Evolutionary conservation across 2,888 invertebrate genomes (phyloP).

Genomic region (Mechanitis messenoides): DNA sequence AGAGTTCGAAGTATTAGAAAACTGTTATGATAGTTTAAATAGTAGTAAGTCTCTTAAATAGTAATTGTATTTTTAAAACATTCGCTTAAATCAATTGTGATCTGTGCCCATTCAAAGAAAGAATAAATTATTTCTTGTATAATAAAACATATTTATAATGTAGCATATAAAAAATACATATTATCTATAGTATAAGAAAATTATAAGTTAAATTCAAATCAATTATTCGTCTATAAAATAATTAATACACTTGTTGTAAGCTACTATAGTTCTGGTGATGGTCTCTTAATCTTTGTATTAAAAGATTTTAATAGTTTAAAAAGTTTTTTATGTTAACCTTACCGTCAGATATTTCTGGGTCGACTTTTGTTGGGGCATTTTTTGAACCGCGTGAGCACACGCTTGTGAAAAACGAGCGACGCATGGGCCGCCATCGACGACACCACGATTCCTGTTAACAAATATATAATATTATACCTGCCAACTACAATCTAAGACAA

Average conservation of each 20-base stretch:
- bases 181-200: conserved; percentile 15
- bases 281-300: conserved; percentile 61
- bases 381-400: conserved; percentile 64
- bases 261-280: conserved; percentile 63
- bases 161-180: conserved; percentile 16
- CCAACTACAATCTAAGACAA: background rate
- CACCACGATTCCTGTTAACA: conserved; percentile 79
- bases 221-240: conserved; percentile 14
- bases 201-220: conserved; percentile 14
- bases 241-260: conserved; percentile 17
- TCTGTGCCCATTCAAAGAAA: conserved; percentile 62
- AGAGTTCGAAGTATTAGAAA: conserved; percentile 84
- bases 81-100: conserved; percentile 62
- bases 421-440: conserved; percentile 75
- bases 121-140: conserved; percentile 70
- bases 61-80: conserved; percentile 44
- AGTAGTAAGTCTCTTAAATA: conserved; percentile 71
- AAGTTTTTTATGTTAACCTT: conserved; percentile 39
- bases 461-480: background rate
- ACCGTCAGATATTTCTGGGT: conserved; percentile 66
- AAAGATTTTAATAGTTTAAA: conserved; percentile 46
- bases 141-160: conserved; percentile 48
- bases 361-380: conserved; percentile 58
- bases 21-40: conserved; percentile 77
- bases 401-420: conserved; percentile 65